Evolutionary conservation across 2,797 vertebrate species (phyloP).

Genomic region (Phrynocephalus forsythii): DNA sequence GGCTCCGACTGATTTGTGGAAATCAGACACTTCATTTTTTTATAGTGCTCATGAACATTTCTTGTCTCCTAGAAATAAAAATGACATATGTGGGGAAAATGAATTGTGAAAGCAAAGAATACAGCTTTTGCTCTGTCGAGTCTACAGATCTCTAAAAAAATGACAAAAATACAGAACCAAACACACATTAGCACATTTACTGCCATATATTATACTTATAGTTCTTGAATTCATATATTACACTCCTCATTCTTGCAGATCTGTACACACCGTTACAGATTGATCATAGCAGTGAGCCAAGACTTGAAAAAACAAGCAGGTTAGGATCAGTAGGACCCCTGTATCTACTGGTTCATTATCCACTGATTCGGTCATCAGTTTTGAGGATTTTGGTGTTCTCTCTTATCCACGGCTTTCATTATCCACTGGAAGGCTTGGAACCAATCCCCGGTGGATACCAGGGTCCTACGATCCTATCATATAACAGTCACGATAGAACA

Average conservation of each 20-base stretch:
- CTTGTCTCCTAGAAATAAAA: conserved; percentile 84
- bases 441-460: no score
- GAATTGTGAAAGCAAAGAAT: not conserved
- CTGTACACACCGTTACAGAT: not conserved
- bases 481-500: not conserved
- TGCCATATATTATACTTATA: not conserved
- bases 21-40: conserved; percentile 84
- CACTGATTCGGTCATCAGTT: no score
- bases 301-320: not conserved
- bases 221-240: not conserved
- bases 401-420: no score
- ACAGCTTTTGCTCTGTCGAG: not conserved
- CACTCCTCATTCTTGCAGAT: not conserved
- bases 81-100: not conserved
- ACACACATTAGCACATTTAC: no score
- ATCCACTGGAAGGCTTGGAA: no score
- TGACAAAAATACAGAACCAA: no score
- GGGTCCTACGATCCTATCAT: not conserved
- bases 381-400: no score
- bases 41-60: conserved; percentile 90
- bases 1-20: conserved; percentile 69
- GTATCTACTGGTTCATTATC: no score
- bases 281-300: no score
- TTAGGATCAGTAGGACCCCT: no score
- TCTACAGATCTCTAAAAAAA: no score